phyloP scores from a whole-genome alignment of 2,113 vertebrate genomes.

The Oplegnathus fasciatus region DNA sequence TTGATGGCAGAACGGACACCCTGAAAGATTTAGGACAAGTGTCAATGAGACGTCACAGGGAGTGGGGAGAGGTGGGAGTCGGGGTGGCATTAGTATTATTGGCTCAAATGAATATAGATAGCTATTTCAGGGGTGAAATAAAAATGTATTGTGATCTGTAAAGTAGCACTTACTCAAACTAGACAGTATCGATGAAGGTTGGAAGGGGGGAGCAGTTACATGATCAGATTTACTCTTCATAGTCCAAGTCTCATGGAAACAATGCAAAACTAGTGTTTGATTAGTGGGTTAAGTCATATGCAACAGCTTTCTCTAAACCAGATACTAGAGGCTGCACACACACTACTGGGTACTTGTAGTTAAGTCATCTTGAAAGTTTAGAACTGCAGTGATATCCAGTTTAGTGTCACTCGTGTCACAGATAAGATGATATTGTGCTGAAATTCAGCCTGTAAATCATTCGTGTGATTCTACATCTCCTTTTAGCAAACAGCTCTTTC shows the following conservation, averaged over 20 bases:
- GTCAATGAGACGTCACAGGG: constrained; percentile 37
- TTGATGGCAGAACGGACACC: constrained; percentile 27
- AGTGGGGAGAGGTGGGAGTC: not conserved
- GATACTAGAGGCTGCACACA: not conserved
- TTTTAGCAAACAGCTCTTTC: not conserved
- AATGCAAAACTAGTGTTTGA: not conserved
- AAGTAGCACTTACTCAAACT: not conserved
- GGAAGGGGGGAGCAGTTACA: not conserved
- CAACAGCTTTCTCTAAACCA: not conserved
- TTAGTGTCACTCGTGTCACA: not conserved
- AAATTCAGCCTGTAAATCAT: constrained; percentile 28
- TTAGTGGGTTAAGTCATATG: not conserved
- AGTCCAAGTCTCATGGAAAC: not conserved
- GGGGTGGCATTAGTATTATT: not conserved
- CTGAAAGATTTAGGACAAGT: constrained; percentile 22
- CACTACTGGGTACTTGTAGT: not conserved
- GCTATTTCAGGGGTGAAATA: constrained; percentile 32
- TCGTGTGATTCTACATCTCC: not conserved
- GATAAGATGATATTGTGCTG: constrained; percentile 6
- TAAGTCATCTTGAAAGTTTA: constrained; percentile 24
- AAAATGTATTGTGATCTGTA: constrained; percentile 33
- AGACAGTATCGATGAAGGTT: constrained; percentile 3
- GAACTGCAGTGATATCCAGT: not conserved
- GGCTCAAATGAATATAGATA: constrained; percentile 25
- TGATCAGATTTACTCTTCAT: not conserved